These are phyloP conservation scores for Stictocephala bisonia DNA, from an alignment of 2,888 invertebrate species.

Conservation along the genomic window DNA sequence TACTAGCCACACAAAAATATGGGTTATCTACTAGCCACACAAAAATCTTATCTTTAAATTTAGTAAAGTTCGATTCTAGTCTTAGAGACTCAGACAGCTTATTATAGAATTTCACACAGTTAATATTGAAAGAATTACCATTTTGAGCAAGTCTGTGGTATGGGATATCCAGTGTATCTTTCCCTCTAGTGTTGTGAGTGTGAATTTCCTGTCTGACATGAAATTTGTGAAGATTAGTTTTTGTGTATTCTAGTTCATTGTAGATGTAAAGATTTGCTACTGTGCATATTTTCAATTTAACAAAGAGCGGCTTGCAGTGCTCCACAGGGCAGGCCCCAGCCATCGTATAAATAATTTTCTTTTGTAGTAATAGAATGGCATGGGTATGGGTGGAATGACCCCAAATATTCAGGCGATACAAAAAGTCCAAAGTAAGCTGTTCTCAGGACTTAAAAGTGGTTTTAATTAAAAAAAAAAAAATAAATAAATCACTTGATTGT, in stretches of 20 bases:
- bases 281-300: neutral
- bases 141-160: neutral
- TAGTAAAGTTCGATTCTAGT: neutral
- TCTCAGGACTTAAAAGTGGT: neutral
- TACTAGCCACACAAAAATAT: neutral
- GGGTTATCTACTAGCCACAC: neutral
- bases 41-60: neutral
- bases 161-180: neutral
- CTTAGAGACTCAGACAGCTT: neutral
- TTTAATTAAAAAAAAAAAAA: neutral
- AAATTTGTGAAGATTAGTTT: neutral
- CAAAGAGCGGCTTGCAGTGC: conserved; percentile 10
- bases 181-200: neutral
- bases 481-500: neutral
- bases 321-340: neutral
- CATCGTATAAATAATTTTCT: neutral
- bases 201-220: neutral
- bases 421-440: neutral
- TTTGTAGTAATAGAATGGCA: neutral
- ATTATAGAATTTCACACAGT: neutral
- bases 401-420: neutral
- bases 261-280: neutral
- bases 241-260: neutral
- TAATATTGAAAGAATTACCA: neutral
- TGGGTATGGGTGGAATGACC: neutral